phyloP scores from a whole-genome alignment of 2,888 invertebrate species.

The Zhengitettix transpicula region DNA sequence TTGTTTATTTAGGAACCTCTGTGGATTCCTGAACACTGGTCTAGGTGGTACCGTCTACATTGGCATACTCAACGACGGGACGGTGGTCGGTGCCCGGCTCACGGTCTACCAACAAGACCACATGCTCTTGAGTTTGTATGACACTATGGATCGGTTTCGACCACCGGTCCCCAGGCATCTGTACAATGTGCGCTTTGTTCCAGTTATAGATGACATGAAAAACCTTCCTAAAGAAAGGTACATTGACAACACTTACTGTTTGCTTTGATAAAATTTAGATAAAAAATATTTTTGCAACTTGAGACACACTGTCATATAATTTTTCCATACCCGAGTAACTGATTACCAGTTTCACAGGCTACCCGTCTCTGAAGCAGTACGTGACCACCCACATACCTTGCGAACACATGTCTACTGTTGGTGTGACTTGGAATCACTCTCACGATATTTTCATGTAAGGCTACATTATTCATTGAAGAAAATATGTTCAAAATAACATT shows the following conservation, averaged over 20 bases:
- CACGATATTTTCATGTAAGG: neutral
- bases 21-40: conserved; percentile 26
- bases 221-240: neutral
- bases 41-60: conserved; percentile 23
- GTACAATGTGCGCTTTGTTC: conserved; percentile 13
- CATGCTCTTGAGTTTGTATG: conserved; percentile 12
- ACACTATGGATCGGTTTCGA: conserved; percentile 12
- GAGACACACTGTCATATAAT: no score
- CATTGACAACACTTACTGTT: neutral
- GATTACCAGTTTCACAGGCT: neutral
- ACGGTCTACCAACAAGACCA: conserved; percentile 21
- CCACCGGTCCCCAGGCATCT: conserved; percentile 14
- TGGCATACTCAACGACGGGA: conserved; percentile 23
- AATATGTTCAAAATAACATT: no score
- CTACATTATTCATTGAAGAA: no score
- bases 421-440: conserved; percentile 15
- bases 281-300: no score
- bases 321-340: no score
- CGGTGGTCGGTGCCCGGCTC: conserved; percentile 20
- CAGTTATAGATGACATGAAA: conserved; percentile 10
- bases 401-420: conserved; percentile 14
- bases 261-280: neutral
- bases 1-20: conserved; percentile 19
- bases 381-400: conserved; percentile 12
- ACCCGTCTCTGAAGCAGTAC: neutral